Percentiles rank a stretch among this genome's conserved stretches.
phyloP scores from a whole-genome alignment of 2,888 invertebrate genomes.

The Cotesia congregata region DNA sequence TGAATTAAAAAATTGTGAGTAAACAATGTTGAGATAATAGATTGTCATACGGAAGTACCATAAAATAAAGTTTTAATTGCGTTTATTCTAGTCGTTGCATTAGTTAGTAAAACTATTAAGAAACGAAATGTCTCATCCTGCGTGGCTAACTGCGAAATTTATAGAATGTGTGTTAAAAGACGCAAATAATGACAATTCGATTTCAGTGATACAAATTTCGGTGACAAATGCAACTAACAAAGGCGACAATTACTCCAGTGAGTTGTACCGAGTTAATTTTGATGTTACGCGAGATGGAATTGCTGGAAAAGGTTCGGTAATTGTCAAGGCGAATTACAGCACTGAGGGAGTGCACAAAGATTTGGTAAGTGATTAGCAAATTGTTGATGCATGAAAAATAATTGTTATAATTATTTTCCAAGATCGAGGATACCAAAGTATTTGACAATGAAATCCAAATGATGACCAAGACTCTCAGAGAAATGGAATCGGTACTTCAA shows the following conservation, averaged over 20 bases:
- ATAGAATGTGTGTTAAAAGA: not conserved
- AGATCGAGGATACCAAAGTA: slow-evolving; percentile 56
- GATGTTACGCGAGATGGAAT: not conserved
- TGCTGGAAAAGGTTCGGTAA: not conserved
- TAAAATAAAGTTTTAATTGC: not conserved
- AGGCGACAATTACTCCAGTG: not conserved
- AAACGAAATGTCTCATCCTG: not conserved
- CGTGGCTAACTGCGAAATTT: not conserved
- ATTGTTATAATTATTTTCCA: not conserved
- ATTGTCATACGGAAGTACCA: no score
- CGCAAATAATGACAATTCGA: not conserved
- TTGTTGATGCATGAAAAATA: not conserved
- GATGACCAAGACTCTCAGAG: slow-evolving; percentile 59
- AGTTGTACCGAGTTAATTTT: not conserved
- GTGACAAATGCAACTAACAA: not conserved
- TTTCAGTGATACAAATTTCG: not conserved
- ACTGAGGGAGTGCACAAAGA: not conserved
- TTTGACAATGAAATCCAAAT: slow-evolving; percentile 62
- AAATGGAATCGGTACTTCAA: slow-evolving; percentile 59
- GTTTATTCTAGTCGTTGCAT: not conserved
- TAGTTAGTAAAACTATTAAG: not conserved
- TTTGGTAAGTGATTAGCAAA: not conserved
- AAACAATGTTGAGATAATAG: no score
- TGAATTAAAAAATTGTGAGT: no score
- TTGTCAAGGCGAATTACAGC: not conserved